A percentile compares a stretch with the other conserved stretches of the same genome.
Evolutionary conservation across 2,888 invertebrate species (phyloP).

Genomic region (Sarcophaga rosellei): DNA sequence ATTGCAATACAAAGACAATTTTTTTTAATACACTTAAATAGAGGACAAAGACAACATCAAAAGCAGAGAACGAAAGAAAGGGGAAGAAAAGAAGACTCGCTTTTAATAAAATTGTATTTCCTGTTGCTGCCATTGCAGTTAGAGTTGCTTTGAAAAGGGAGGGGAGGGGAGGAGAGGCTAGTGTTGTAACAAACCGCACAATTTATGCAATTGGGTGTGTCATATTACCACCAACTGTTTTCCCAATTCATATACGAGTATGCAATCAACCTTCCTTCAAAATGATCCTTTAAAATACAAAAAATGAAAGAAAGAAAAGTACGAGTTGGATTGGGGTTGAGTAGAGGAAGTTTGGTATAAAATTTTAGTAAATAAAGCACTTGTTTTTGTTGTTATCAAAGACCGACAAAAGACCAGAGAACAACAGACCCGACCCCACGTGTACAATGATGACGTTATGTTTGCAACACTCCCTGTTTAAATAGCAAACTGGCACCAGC

Average conservation of each 20-base stretch:
- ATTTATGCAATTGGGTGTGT: slow-evolving; percentile 30
- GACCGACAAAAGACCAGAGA: too few relatives aligned
- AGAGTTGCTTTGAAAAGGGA: too few relatives aligned
- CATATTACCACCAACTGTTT: slow-evolving; percentile 26
- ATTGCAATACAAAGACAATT: slow-evolving; percentile 5
- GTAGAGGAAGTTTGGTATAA: too few relatives aligned
- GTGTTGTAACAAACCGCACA: background rate
- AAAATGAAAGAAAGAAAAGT: background rate
- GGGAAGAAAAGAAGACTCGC: too few relatives aligned
- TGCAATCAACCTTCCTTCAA: slow-evolving; percentile 4
- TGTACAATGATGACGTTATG: too few relatives aligned
- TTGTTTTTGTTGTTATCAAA: too few relatives aligned
- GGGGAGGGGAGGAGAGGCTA: background rate
- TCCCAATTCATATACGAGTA: background rate
- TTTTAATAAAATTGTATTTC: slow-evolving; percentile 40
- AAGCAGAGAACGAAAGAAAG: too few relatives aligned
- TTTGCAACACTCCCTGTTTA: too few relatives aligned
- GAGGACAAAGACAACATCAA: background rate
- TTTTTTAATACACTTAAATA: slow-evolving; percentile 49
- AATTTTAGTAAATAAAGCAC: too few relatives aligned
- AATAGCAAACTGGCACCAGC: too few relatives aligned
- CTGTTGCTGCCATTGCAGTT: slow-evolving; percentile 23
- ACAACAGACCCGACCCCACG: too few relatives aligned
- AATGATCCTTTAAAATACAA: slow-evolving; percentile 27
- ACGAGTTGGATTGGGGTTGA: too few relatives aligned